Evolutionary conservation across 2,888 invertebrate genomes (phyloP), one percentile per base, ranked within the genome.

Genomic region (Sinelater perroti): DNA sequence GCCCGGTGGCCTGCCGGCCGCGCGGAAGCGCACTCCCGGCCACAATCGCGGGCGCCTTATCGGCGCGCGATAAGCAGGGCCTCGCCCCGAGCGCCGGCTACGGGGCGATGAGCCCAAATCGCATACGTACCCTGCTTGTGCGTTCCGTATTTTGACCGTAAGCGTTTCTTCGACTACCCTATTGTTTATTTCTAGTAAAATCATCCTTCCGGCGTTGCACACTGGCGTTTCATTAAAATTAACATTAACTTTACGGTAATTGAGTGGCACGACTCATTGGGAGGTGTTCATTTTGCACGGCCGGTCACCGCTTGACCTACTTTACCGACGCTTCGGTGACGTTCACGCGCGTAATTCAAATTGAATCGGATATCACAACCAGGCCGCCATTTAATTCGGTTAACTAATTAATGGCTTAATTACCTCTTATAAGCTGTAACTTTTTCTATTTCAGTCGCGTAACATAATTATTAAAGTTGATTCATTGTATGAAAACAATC

Each of bases 121-220:
- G 10, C 20, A 21, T 30, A 87, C 91, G 88, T 84, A 98, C 98
- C 97, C 96, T 75, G 93, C 91, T 80, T 92, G 84, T 76, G 93
- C 94, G 87, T 96, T 96, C 82, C 90, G 93, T 82, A 96, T 96
- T 87, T 97, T 97, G 73, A 93, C 87, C 76, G 90, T 87, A 78
- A 98, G 84, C 61, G 97, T 95, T 82, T 99, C 98, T 84, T 97
- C 96, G 74, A 99, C 91, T 82, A 98, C 96, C 81, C 97, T 91
- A 85, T 99, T 99, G 84, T 97, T 95, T 83, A 97, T 96, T 88
- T 99, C 98, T 79, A 99, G 86, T 80, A 96, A 86, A 86, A 96
- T 95, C 95, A 95, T 95, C 74, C 73, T 82, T 70, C 68, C 51
- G 55, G 42, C 31, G 55, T 57, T 45, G 40, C 53, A 58, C 56